Conservation (phyloP, 2,113 vertebrate species). For the Trematomus loennbergii region DNA sequence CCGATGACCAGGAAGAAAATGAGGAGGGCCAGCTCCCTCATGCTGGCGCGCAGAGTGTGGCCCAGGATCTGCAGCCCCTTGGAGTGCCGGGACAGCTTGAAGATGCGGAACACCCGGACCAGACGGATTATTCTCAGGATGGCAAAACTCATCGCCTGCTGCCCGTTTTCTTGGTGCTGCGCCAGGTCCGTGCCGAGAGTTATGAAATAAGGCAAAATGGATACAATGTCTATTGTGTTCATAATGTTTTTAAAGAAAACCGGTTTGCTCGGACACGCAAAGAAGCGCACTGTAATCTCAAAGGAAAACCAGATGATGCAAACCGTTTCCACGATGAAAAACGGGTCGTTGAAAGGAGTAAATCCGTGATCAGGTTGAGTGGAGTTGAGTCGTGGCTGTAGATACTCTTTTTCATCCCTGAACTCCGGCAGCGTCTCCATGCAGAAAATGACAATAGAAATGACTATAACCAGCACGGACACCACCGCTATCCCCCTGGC, state of each 20-base stretch:
- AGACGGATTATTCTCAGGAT: slow-evolving; percentile 98
- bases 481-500: slow-evolving; percentile 97
- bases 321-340: slow-evolving; percentile 98
- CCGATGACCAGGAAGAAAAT: slow-evolving; percentile 99
- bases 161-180: slow-evolving; percentile 90
- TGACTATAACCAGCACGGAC: slow-evolving; percentile 96
- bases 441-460: slow-evolving; percentile 98
- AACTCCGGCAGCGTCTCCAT: slow-evolving; percentile 97
- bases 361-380: slow-evolving; percentile 86
- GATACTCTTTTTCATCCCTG: slow-evolving; percentile 92
- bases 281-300: slow-evolving; percentile 96
- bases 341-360: slow-evolving; percentile 97
- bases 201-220: slow-evolving; percentile 99
- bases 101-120: slow-evolving; percentile 97
- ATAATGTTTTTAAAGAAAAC: slow-evolving; percentile 98
- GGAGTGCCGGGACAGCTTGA: slow-evolving; percentile 98
- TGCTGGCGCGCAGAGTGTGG: slow-evolving; percentile 96
- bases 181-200: slow-evolving; percentile 97
- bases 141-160: slow-evolving; percentile 98
- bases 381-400: slow-evolving; percentile 86
- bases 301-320: slow-evolving; percentile 99
- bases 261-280: slow-evolving; percentile 95
- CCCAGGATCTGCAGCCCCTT: slow-evolving; percentile 99
- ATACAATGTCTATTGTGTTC: slow-evolving; percentile 99
- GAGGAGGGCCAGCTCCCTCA: slow-evolving; percentile 97